Base-by-base conservation (phyloP, 1,140 invertebrate genomes). In the Drosophila bocqueti region DNA sequence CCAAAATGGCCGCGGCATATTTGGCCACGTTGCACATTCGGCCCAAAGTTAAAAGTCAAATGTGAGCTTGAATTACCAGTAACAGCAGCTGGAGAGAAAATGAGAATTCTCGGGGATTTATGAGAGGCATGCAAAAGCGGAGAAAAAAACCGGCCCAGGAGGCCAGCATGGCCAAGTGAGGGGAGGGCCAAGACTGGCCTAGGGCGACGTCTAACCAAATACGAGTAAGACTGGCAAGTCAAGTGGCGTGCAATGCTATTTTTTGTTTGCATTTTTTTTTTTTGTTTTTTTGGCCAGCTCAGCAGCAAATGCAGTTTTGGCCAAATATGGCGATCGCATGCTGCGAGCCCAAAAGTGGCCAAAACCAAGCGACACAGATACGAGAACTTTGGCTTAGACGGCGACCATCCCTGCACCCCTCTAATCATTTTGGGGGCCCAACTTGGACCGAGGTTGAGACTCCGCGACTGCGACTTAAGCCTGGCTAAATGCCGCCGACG, bases 131-230 rank as follows among this genome's bases (percentile, higher is more conserved):
- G 83, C 79, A 83, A 83, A 82, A 62, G 65, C 79, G 75, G 67
- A 67, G 3, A 24, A 47, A 26, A 50, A 52, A 77, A 69, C 75
- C 74, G 75, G 75, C 75, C 57, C 75, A 76, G 62, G 63, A 74
- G 18, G 62, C 26, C 21, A 21, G 59, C 31, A 45, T 50, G 36
- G 49, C 72, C 13, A 52, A 43, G 34, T 4, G 15, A 43, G 29
- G 31, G 29, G 31, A 36, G 42, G 78, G 29, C 31, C 42, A 62
- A 34, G 21, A 47, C 46, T 61, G 65, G 84, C 84, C 84, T 89
- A 89, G 85, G 84, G 84, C 84, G 84, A 89, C 57, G 84, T 85
- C 85, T 89, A 89, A 89, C 84, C 85, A 89, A 89, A 89, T 90
- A 89, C 84, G 74, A 90, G 85, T 78, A 65, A 89, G 66, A 82